These are phyloP conservation scores for Clepsis dumicolana DNA, from an alignment of 2,888 invertebrate genomes.

Conservation along the genomic window DNA sequence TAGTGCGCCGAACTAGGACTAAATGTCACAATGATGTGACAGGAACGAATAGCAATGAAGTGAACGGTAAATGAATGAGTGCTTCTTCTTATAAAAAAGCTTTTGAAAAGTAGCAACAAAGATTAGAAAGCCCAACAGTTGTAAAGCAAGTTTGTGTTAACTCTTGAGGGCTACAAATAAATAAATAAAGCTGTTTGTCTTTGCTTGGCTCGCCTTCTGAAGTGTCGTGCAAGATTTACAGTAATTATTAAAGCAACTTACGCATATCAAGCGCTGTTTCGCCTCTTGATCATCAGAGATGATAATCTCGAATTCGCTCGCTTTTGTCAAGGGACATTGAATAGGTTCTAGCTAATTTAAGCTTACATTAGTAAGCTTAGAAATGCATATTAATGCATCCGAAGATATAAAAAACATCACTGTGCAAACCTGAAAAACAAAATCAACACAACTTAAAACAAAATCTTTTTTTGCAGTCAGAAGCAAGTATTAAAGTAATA, in stretches of 20 bases:
- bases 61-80: conserved; percentile 12
- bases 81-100: conserved; percentile 4
- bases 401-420: not conserved
- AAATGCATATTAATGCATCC: conserved; percentile 1
- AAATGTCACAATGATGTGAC: conserved; percentile 6
- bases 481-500: too few species aligned
- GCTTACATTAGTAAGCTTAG: too few species aligned
- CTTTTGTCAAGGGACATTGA: not conserved
- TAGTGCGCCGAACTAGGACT: conserved; percentile 11
- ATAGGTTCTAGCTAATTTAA: conserved; percentile 13
- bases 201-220: not conserved
- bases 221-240: not conserved
- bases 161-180: not conserved
- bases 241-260: not conserved
- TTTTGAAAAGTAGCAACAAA: conserved; percentile 36
- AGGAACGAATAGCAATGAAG: not conserved
- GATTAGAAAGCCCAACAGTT: not conserved
- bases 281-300: not conserved
- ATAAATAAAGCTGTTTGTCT: not conserved
- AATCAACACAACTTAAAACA: too few species aligned
- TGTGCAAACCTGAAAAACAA: not conserved
- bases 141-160: not conserved
- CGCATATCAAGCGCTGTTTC: not conserved
- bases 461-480: too few species aligned
- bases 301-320: conserved; percentile 8